Percentiles rank a stretch among this genome's conserved stretches.
phyloP scores from a whole-genome alignment of 2,113 vertebrate species.

The Ceyx cyanopectus region DNA sequence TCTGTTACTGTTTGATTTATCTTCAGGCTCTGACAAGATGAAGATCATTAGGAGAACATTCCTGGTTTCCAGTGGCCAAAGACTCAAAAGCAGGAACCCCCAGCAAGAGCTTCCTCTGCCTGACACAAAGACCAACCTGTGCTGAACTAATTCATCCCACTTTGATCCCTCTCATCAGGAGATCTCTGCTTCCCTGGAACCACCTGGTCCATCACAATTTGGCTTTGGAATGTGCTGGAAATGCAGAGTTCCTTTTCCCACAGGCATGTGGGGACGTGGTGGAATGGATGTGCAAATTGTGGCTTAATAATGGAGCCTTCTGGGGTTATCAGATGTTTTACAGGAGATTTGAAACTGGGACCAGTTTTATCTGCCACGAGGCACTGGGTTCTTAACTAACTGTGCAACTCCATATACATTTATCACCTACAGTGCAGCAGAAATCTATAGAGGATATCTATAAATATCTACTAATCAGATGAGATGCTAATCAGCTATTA shows the following conservation, averaged over 20 bases:
- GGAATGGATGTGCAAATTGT: rapidly evolving
- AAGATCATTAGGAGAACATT: neutral
- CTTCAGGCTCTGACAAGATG: neutral
- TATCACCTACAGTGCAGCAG: neutral
- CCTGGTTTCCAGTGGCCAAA: neutral
- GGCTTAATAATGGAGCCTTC: neutral
- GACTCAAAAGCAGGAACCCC: rapidly evolving
- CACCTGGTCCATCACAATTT: neutral
- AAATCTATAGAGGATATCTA: too few relatives aligned
- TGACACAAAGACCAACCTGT: neutral
- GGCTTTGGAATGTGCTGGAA: neutral
- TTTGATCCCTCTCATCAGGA: neutral
- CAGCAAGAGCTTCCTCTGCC: neutral
- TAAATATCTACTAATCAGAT: too few relatives aligned
- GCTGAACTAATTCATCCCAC: neutral
- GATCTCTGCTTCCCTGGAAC: neutral
- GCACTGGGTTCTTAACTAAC: neutral
- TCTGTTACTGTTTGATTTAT: neutral
- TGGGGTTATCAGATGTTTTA: neutral
- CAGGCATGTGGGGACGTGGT: rapidly evolving
- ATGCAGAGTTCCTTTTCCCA: neutral
- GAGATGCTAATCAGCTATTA: neutral
- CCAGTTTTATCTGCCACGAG: neutral
- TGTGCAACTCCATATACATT: neutral
- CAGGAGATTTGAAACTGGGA: neutral